Conservation (phyloP, 1,140 invertebrate species). For the Papilio helenus region DNA sequence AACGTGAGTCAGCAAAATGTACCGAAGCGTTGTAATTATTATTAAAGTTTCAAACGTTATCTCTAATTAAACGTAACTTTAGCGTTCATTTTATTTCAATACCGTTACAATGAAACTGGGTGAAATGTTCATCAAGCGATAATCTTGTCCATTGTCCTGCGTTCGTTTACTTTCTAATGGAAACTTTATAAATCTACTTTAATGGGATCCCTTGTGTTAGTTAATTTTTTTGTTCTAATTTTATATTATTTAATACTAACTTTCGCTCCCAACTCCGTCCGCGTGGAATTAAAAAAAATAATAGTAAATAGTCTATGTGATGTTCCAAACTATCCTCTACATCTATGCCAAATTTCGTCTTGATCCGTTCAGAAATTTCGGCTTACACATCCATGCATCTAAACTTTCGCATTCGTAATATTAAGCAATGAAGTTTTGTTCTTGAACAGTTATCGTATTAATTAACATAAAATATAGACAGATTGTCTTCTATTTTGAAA, state of each 20-base stretch:
- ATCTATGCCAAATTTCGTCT: too few relatives aligned
- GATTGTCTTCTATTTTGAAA: too few relatives aligned
- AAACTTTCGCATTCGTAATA: too few relatives aligned
- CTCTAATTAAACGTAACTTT: slow-evolving; percentile 2
- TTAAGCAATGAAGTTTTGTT: background rate
- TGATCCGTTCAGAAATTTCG: too few relatives aligned
- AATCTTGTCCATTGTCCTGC: background rate
- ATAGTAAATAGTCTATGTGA: too few relatives aligned
- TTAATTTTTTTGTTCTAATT: background rate
- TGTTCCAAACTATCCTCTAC: too few relatives aligned
- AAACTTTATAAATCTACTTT: background rate
- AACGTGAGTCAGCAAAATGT: background rate
- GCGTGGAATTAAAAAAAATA: too few relatives aligned
- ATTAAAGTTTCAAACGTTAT: background rate
- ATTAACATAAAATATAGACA: too few relatives aligned
- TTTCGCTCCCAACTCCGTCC: too few relatives aligned
- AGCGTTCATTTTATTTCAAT: background rate
- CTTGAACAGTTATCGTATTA: background rate
- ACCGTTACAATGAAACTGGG: background rate
- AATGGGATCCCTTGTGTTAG: background rate
- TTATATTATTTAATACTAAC: background rate
- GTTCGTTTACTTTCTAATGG: background rate
- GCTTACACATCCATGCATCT: too few relatives aligned
- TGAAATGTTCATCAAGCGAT: background rate
- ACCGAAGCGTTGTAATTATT: background rate